Evolutionary conservation across 2,113 vertebrate species (phyloP).

Genomic region (Ginglymostoma cirratum): DNA sequence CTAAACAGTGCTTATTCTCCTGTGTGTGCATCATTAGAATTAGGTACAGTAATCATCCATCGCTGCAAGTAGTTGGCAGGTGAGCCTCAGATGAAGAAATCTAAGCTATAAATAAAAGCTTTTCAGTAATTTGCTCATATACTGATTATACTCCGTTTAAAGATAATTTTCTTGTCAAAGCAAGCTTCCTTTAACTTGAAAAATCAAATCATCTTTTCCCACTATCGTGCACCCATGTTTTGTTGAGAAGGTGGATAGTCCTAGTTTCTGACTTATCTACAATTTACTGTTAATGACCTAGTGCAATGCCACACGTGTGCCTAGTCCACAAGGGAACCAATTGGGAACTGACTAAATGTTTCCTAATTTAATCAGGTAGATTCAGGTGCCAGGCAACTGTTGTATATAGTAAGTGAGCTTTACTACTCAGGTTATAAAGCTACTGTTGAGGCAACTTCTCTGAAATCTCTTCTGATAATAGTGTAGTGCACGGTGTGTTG

Average conservation of each 20-base stretch:
- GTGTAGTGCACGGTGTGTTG: not conserved
- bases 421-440: not conserved
- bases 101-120: constrained; percentile 27
- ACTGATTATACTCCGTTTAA: not conserved
- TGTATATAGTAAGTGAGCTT: not conserved
- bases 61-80: constrained; percentile 66
- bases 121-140: not conserved
- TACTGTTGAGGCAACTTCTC: not conserved
- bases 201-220: not conserved
- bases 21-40: constrained; percentile 73
- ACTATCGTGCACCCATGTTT: not conserved
- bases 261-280: not conserved
- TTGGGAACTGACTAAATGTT: not conserved
- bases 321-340: not conserved
- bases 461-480: not conserved
- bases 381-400: not conserved
- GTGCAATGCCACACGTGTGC: not conserved
- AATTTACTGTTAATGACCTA: not conserved
- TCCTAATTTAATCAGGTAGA: not conserved
- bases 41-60: constrained; percentile 67
- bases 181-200: not conserved
- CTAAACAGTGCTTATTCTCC: constrained; percentile 68
- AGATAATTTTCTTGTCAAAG: not conserved
- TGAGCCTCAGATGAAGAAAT: constrained; percentile 45
- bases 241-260: not conserved